A percentile compares a stretch with the other conserved stretches of the same genome.
Conservation (phyloP, 2,888 invertebrate genomes). For the Volucella bombylans region DNA sequence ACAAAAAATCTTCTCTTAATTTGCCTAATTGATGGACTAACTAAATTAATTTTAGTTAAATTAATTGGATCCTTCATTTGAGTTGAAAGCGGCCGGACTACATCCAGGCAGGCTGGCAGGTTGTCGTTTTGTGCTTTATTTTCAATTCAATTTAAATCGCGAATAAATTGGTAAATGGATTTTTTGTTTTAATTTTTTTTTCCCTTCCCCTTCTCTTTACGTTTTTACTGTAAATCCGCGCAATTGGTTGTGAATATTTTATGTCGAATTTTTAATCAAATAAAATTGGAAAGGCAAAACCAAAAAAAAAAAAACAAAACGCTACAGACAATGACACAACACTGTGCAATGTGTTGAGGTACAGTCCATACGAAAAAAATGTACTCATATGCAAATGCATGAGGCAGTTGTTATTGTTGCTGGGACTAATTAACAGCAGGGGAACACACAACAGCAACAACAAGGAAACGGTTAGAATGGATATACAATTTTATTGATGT, state of each 20-base stretch:
- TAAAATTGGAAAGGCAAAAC: neutral
- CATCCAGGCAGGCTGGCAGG: no score
- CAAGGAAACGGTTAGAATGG: constrained; percentile 42
- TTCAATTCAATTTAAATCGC: constrained; percentile 7
- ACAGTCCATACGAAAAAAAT: neutral
- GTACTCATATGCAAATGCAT: constrained; percentile 7
- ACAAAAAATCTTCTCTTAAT: constrained; percentile 41
- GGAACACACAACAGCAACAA: constrained; percentile 26
- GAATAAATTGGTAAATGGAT: neutral
- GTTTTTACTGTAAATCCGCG: neutral
- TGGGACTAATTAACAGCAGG: constrained; percentile 32
- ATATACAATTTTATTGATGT: constrained; percentile 46
- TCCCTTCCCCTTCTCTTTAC: no score
- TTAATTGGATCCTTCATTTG: constrained; percentile 51
- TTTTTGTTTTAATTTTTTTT: neutral
- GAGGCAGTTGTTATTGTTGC: constrained; percentile 7
- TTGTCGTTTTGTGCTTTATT: neutral
- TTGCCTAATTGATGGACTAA: constrained; percentile 64
- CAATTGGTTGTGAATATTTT: neutral
- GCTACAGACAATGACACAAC: no score
- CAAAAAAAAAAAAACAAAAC: neutral
- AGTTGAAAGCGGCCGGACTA: neutral
- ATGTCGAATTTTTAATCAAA: constrained; percentile 9
- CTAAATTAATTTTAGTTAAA: constrained; percentile 52
- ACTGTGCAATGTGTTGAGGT: constrained; percentile 2